These are phyloP conservation scores for Plodia interpunctella DNA, from an alignment of 1,140 invertebrate genomes.

Conservation along the genomic window DNA sequence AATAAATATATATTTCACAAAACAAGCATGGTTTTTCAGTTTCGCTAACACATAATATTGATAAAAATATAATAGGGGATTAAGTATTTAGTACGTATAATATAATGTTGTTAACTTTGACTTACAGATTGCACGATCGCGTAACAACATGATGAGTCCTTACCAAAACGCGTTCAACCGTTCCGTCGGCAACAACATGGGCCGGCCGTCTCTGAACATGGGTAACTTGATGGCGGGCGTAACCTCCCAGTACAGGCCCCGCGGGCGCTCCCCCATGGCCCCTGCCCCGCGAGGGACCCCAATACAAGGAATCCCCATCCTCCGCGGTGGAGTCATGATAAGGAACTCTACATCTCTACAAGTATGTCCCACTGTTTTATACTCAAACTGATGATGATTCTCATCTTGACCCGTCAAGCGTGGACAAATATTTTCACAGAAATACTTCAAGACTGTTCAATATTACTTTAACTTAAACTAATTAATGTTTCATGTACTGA, in stretches of 20 bases:
- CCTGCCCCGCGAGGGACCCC: slow-evolving; percentile 27
- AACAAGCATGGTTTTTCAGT: too few relatives aligned
- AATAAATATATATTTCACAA: too few relatives aligned
- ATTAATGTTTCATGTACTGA: too few relatives aligned
- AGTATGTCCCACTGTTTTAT: background rate
- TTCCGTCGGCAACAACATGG: slow-evolving; percentile 29
- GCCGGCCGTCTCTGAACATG: slow-evolving; percentile 21
- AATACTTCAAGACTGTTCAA: too few relatives aligned
- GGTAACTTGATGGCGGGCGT: slow-evolving; percentile 18
- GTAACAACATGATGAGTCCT: slow-evolving; percentile 51
- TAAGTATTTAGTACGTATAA: too few relatives aligned
- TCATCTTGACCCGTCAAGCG: too few relatives aligned
- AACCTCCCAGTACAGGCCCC: slow-evolving; percentile 28
- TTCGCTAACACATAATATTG: too few relatives aligned
- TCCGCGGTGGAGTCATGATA: slow-evolving; percentile 40
- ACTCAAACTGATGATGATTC: too few relatives aligned
- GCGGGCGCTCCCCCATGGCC: slow-evolving; percentile 37
- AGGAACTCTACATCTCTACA: background rate
- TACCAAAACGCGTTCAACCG: slow-evolving; percentile 51
- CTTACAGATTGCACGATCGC: slow-evolving; percentile 75
- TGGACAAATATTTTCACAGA: too few relatives aligned
- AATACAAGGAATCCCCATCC: slow-evolving; percentile 43
- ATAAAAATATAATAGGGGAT: too few relatives aligned
- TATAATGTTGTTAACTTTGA: too few relatives aligned
- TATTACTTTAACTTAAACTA: too few relatives aligned